Conservation (phyloP, 2,797 vertebrate genomes). For the Eurystomus glaucurus region DNA sequence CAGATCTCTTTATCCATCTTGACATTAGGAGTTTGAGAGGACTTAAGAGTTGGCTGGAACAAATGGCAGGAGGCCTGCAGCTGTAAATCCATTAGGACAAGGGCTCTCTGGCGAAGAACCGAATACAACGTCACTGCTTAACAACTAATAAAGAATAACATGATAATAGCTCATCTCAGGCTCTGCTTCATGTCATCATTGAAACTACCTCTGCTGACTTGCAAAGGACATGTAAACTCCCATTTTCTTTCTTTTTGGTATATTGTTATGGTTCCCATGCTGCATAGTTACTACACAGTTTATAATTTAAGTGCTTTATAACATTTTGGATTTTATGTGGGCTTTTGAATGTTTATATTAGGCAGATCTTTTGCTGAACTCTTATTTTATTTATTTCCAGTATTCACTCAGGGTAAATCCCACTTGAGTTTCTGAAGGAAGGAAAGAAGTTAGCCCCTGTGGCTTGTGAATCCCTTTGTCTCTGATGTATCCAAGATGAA, state of each 20-base stretch:
- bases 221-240: neutral
- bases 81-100: constrained; percentile 14
- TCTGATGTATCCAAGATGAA: neutral
- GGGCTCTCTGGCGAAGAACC: neutral
- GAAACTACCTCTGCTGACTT: neutral
- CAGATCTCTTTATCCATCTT: constrained; percentile 17
- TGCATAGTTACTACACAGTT: neutral
- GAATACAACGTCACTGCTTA: neutral
- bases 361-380: constrained; percentile 11
- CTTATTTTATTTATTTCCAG: neutral
- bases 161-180: neutral
- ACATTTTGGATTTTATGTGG: neutral
- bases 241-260: neutral
- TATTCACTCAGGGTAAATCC: neutral
- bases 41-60: constrained; percentile 19
- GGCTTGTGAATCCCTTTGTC: neutral
- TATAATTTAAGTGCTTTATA: neutral
- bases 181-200: neutral
- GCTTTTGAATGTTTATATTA: neutral
- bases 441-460: neutral
- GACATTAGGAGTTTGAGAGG: constrained; percentile 4
- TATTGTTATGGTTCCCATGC: neutral
- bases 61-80: constrained; percentile 25
- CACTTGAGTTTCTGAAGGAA: neutral
- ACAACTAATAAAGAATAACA: constrained; percentile 22